Percentiles rank a stretch among this genome's conserved stretches.
phyloP scores from a whole-genome alignment of 1,140 invertebrate genomes.

The Bombus picipes region DNA sequence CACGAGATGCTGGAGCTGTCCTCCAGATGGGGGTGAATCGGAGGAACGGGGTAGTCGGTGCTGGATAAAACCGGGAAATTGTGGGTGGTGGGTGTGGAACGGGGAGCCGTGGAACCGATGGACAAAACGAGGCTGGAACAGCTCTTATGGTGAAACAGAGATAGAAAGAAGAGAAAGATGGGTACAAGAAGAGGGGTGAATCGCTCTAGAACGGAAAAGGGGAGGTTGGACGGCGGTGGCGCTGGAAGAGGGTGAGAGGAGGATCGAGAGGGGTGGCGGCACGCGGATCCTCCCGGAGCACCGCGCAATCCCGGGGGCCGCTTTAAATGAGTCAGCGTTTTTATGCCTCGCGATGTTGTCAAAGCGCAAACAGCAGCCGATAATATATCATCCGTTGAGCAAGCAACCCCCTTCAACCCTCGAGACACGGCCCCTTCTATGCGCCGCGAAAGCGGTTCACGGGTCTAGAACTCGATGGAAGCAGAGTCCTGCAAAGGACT shows the following conservation, averaged over 20 bases:
- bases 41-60: slow-evolving; percentile 46
- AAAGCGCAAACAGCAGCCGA: slow-evolving; percentile 83
- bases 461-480: background rate
- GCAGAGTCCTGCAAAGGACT: background rate
- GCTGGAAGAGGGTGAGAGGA: slow-evolving; percentile 56
- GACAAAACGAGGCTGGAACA: slow-evolving; percentile 49
- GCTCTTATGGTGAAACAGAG: background rate
- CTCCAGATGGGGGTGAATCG: slow-evolving; percentile 45
- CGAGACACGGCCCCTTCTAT: slow-evolving; percentile 12
- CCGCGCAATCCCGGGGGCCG: slow-evolving; percentile 81
- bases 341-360: slow-evolving; percentile 83
- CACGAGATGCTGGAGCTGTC: slow-evolving; percentile 69
- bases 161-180: slow-evolving; percentile 30
- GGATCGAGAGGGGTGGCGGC: slow-evolving; percentile 58
- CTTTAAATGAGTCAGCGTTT: slow-evolving; percentile 84
- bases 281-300: slow-evolving; percentile 73
- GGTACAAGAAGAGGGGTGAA: slow-evolving; percentile 22
- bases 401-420: slow-evolving; percentile 67
- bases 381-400: slow-evolving; percentile 82
- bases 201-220: slow-evolving; percentile 44
- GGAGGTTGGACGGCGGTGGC: slow-evolving; percentile 58
- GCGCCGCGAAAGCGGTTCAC: slow-evolving; percentile 9
- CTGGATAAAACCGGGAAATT: slow-evolving; percentile 37
- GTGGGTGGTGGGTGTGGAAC: slow-evolving; percentile 16
- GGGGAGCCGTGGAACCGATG: slow-evolving; percentile 50